Evolutionary conservation across 2,888 invertebrate species (phyloP).

Genomic region (Gymnocheta viridis): DNA sequence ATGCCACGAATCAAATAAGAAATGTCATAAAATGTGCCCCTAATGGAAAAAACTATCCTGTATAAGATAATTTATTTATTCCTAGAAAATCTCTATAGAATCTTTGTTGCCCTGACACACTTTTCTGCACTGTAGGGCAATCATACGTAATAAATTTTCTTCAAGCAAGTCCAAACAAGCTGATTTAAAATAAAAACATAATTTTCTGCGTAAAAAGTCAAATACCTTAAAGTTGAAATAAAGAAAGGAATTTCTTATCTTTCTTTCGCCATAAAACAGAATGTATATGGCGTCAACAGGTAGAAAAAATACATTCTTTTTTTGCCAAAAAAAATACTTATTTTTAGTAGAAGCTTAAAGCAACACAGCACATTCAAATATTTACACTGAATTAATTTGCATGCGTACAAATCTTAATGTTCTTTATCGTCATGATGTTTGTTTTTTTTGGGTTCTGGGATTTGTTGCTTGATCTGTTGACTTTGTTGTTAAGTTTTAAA

Average conservation of each 20-base stretch:
- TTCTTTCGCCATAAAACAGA: neutral
- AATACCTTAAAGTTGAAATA: constrained; percentile 12
- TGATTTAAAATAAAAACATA: neutral
- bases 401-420: constrained; percentile 61
- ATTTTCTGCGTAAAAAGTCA: neutral
- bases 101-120: constrained; percentile 2
- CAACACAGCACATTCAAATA: constrained; percentile 52
- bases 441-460: constrained; percentile 9
- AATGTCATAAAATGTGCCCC: too few species aligned
- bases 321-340: constrained; percentile 15
- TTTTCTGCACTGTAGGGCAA: neutral
- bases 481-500: constrained; percentile 24
- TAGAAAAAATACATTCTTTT: constrained; percentile 4
- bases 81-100: neutral
- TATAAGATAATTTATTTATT: too few species aligned
- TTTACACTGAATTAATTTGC: constrained; percentile 68
- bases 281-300: constrained; percentile 47
- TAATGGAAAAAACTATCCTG: too few species aligned
- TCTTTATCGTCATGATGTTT: constrained; percentile 26
- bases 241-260: constrained; percentile 31
- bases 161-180: constrained; percentile 1
- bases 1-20: too few species aligned
- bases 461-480: constrained; percentile 53
- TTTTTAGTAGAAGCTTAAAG: constrained; percentile 50
- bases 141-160: neutral